Evolutionary conservation across 2,113 vertebrate species (phyloP), one percentile per base, ranked within the genome.

Genomic region (Felis catus): DNA sequence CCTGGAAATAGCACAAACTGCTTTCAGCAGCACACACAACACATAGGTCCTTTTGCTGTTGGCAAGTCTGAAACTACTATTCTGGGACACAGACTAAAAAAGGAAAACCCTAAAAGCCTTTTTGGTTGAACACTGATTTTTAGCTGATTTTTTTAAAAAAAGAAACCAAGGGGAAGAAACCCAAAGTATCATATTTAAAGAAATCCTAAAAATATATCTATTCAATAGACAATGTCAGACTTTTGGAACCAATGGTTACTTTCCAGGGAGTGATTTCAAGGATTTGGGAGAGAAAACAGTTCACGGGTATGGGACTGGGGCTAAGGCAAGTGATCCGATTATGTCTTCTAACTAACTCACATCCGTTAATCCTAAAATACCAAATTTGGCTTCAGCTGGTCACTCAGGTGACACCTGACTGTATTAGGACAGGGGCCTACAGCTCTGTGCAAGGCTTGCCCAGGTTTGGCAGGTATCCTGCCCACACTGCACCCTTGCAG

Each of bases 11-110:
- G 41, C 45, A 45, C 45, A 45, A 45, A 45, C 45, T 45, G 45
- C 48, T 65, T 45, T 63, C 5, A 11, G 83, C 31, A 78, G 51
- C 33, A 61, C 0, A 39, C 0, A 81, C 39, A 92, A 79, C 68
- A 90, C 76, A 61, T 0, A 89, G 88, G 48, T 63, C 83, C 16
- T 33, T 96, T 82, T 53, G 58, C 51, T 90, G 58, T 6, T 53
- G 92, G 92, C 55, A 88, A 29, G 29, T 82, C 58, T 89, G n/a
- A 95, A 96, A 95, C 27, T 83, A 79, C 76, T 93, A 65, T 97
- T 97, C 41, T 94, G 81, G 84, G 76, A 68, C 4, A 61, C 7
- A 58, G 39, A 58, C 91, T 89, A 41, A 80, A 97, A 96, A 93
- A 74, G 79, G 74, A 95, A 93, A 97, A 85, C 5, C 41, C 73